Conservation (phyloP, 2,888 invertebrate species). For the Rhamnusium bicolor region DNA sequence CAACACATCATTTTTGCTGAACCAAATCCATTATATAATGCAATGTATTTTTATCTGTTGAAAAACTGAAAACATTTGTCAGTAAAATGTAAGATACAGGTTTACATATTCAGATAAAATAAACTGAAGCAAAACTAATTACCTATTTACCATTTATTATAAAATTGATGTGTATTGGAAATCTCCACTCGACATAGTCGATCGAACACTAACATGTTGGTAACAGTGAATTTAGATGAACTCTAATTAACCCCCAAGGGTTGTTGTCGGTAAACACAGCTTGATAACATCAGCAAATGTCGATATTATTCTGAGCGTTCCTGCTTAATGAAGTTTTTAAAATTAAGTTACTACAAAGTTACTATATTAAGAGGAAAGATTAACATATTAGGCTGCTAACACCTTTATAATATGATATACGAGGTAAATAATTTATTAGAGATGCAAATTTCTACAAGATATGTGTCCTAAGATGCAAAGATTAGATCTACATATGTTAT, state of each 20-base stretch:
- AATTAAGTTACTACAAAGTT: not conserved
- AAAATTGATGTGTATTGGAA: not conserved
- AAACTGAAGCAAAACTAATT: too few relatives aligned
- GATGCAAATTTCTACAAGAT: too few relatives aligned
- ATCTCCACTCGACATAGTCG: not conserved
- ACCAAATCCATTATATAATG: too few relatives aligned
- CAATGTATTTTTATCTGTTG: too few relatives aligned
- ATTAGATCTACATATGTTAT: too few relatives aligned
- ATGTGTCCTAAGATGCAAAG: too few relatives aligned
- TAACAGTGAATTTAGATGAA: constrained; percentile 4
- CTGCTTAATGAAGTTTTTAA: not conserved
- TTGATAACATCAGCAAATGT: constrained; percentile 9
- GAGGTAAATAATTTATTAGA: not conserved
- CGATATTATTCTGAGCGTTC: not conserved
- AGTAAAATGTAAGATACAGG: too few relatives aligned
- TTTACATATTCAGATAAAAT: too few relatives aligned
- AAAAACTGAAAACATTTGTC: too few relatives aligned
- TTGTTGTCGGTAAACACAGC: not conserved
- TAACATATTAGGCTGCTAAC: not conserved
- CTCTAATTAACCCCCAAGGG: constrained; percentile 1
- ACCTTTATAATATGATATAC: not conserved
- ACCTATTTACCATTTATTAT: too few relatives aligned
- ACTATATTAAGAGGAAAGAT: not conserved
- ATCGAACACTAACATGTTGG: constrained; percentile 7
- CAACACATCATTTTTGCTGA: too few relatives aligned